Evolutionary conservation across 2,113 vertebrate genomes (phyloP).

Genomic region (Pluvialis apricaria): DNA sequence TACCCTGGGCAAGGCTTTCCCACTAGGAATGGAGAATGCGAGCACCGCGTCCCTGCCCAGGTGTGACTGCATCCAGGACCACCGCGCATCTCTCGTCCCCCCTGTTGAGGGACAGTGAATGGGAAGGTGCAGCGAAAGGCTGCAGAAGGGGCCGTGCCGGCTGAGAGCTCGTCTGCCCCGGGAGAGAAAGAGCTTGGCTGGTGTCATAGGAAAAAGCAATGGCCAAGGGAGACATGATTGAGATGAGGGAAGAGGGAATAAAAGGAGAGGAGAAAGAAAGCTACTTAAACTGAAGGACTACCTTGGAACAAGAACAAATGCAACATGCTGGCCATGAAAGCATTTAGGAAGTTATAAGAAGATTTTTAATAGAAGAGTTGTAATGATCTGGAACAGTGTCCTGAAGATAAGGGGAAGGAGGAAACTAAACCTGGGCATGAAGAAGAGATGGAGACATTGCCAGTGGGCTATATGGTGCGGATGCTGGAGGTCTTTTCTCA

Average conservation of each 20-base stretch:
- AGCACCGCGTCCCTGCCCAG: background rate
- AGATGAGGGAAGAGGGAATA: background rate
- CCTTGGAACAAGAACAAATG: conserved; percentile 19
- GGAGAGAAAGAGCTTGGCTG: background rate
- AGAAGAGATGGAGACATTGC: background rate
- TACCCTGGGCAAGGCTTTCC: background rate
- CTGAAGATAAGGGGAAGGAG: background rate
- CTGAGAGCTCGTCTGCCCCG: background rate
- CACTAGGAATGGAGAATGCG: background rate
- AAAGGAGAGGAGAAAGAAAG: background rate
- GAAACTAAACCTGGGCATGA: background rate
- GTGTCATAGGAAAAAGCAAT: background rate
- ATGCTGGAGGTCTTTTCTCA: background rate
- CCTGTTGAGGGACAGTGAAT: rapidly evolving
- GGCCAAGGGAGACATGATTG: background rate
- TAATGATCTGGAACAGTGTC: background rate
- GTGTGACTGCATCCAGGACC: background rate
- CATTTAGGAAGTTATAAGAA: background rate
- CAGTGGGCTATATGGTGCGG: background rate
- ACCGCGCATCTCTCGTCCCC: background rate
- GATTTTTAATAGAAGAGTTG: background rate
- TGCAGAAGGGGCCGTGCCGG: background rate
- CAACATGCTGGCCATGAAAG: background rate
- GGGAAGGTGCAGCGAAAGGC: background rate
- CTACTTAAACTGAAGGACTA: background rate